Percentiles rank a stretch among this genome's conserved stretches.
Conservation (phyloP, 2,888 invertebrate genomes). For the Meteorus cinctellus region DNA sequence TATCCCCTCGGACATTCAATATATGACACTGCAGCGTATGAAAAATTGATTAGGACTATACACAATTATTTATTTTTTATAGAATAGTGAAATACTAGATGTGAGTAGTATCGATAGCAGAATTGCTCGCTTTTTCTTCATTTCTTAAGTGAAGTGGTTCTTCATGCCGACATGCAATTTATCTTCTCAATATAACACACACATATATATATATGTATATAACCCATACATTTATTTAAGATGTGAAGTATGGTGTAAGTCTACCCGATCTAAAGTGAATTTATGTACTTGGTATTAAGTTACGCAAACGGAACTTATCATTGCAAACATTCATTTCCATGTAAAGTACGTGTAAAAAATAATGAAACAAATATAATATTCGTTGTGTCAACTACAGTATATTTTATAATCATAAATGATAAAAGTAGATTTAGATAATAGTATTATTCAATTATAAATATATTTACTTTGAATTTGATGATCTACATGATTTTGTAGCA, state of each 20-base stretch:
- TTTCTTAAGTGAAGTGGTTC: background rate
- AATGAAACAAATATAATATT: background rate
- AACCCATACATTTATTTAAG: background rate
- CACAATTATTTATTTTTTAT: too few species aligned
- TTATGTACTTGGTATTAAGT: background rate
- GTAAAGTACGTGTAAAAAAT: background rate
- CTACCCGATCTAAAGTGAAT: background rate
- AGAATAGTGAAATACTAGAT: too few species aligned
- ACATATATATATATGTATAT: background rate
- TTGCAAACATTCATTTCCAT: background rate
- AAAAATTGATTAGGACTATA: too few species aligned
- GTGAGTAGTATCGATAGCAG: too few species aligned
- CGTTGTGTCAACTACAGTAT: background rate
- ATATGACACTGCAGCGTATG: too few species aligned
- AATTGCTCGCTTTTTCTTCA: background rate
- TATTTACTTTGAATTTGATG: slow-evolving; percentile 72
- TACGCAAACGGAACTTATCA: background rate
- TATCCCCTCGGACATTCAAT: too few species aligned
- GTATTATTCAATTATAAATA: slow-evolving; percentile 44
- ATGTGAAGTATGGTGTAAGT: background rate
- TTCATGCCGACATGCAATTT: background rate
- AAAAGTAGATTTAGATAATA: background rate
- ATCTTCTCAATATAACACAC: background rate
- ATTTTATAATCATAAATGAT: too few species aligned
- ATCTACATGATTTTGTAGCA: slow-evolving; percentile 71